Evolutionary conservation across 1,140 invertebrate species (phyloP).

Genomic region (Megathymus violae): DNA sequence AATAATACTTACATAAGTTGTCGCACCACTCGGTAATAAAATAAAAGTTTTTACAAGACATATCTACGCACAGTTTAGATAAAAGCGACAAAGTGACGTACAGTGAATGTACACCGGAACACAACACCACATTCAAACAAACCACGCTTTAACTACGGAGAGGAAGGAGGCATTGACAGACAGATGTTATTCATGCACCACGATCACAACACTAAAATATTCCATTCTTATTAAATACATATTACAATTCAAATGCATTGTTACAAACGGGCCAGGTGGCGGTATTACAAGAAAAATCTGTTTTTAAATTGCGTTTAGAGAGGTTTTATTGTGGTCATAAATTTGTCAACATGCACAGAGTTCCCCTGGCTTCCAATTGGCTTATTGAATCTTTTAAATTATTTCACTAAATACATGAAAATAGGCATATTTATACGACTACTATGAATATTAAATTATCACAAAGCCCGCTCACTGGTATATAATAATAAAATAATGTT

Average conservation of each 20-base stretch:
- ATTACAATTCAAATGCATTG: slow-evolving; percentile 25
- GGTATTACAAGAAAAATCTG: slow-evolving; percentile 8
- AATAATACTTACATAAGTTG: slow-evolving; percentile 25
- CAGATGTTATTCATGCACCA: slow-evolving; percentile 84
- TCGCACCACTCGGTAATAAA: slow-evolving; percentile 21
- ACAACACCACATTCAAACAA: slow-evolving; percentile 74
- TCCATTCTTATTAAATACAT: slow-evolving; percentile 22
- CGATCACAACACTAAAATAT: slow-evolving; percentile 54
- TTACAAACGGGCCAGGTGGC: neutral
- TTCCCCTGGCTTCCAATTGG: no score
- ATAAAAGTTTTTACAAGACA: slow-evolving; percentile 24
- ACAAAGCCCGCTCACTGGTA: no score
- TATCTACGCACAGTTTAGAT: slow-evolving; percentile 53
- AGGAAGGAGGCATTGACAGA: slow-evolving; percentile 37
- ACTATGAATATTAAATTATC: no score
- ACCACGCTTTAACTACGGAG: slow-evolving; percentile 38
- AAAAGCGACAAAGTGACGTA: slow-evolving; percentile 63
- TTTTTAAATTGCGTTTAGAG: neutral
- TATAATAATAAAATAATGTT: no score
- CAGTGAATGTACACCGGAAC: slow-evolving; percentile 56
- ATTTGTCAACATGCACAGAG: no score
- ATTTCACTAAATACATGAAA: no score
- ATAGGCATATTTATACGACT: no score
- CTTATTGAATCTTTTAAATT: no score
- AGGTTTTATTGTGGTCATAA: no score